phyloP scores from a whole-genome alignment of 2,113 vertebrate genomes.

The Felis catus region DNA sequence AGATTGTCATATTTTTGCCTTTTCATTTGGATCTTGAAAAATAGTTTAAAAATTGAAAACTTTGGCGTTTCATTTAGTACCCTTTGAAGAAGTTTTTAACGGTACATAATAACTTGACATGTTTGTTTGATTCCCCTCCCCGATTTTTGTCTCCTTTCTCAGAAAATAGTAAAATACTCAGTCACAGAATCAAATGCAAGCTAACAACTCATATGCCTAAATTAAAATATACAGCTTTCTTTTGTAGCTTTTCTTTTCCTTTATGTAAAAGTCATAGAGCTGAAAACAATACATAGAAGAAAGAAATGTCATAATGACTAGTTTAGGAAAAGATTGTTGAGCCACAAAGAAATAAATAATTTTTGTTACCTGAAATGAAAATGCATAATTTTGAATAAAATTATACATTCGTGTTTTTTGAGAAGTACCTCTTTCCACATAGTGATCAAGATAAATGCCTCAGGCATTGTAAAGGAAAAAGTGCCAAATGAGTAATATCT shows the following conservation, averaged over 20 bases:
- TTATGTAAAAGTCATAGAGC: background rate
- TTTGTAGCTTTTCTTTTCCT: background rate
- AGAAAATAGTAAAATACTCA: conserved; percentile 49
- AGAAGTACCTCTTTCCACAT: background rate
- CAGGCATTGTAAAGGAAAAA: background rate
- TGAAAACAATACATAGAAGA: background rate
- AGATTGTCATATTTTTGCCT: conserved; percentile 59
- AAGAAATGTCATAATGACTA: background rate
- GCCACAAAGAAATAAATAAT: background rate
- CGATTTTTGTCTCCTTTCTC: conserved; percentile 62
- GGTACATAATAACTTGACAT: conserved; percentile 70
- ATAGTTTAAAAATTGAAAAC: conserved; percentile 69
- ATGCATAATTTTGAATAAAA: background rate
- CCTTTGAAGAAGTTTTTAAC: conserved; percentile 19
- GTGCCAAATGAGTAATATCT: background rate
- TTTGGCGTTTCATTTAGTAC: conserved; percentile 48
- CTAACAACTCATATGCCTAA: fast-evolving
- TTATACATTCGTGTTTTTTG: background rate
- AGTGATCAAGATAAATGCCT: background rate
- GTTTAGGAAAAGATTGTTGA: background rate
- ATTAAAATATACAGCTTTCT: background rate
- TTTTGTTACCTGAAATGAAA: background rate
- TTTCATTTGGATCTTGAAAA: conserved; percentile 61
- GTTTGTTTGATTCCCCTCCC: conserved; percentile 59
- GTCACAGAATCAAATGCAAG: background rate